These are phyloP conservation scores for Troilus luridus DNA, from an alignment of 2,888 invertebrate species.

Conservation along the genomic window DNA sequence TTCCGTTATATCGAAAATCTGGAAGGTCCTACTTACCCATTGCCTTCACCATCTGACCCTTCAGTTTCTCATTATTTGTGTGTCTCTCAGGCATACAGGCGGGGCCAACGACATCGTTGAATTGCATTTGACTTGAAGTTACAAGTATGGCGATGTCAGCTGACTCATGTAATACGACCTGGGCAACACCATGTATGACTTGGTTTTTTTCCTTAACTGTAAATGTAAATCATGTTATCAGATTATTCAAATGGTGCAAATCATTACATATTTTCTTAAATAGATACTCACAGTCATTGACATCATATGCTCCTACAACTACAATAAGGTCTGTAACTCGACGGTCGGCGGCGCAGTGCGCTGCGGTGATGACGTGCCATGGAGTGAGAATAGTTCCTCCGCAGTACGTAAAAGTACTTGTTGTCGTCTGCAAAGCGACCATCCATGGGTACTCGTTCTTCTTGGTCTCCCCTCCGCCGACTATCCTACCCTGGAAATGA, in stretches of 20 bases:
- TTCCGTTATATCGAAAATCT: not conserved
- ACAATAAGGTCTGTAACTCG: not conserved
- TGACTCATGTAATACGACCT: not conserved
- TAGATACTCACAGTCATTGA: not conserved
- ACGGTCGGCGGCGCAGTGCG: constrained; percentile 76
- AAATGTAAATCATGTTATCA: no score
- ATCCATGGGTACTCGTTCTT: constrained; percentile 86
- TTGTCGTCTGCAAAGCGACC: constrained; percentile 78
- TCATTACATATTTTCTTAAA: no score
- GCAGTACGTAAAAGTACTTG: constrained; percentile 74
- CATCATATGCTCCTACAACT: not conserved
- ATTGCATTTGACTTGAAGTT: not conserved
- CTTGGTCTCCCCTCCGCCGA: constrained; percentile 61
- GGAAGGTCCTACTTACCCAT: not conserved
- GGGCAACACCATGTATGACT: not conserved
- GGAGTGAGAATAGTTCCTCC: constrained; percentile 87
- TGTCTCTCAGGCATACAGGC: not conserved
- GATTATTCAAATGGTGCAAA: no score
- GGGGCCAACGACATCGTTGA: not conserved
- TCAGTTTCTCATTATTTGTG: not conserved
- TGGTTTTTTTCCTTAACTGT: not conserved
- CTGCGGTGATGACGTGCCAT: constrained; percentile 83
- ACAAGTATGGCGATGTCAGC: not conserved
- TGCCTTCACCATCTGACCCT: not conserved
- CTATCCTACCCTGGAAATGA: constrained; percentile 6